Evolutionary conservation across 2,888 invertebrate species (phyloP).

Genomic region (Nomada goodeniana): DNA sequence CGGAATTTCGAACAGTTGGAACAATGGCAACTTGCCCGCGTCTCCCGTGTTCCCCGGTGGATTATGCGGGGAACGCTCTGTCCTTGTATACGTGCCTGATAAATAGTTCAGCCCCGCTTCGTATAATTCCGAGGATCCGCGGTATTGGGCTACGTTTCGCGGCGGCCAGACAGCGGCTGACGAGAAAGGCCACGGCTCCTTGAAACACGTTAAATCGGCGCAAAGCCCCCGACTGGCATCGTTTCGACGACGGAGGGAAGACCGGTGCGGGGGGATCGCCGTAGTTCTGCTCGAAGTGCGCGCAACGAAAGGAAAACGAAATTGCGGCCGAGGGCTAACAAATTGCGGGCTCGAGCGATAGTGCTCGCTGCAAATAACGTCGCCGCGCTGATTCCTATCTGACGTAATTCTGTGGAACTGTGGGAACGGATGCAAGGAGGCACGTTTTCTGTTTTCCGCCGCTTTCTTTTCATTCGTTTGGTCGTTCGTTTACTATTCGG

Average conservation of each 20-base stretch:
- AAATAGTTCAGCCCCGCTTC: conserved; percentile 71
- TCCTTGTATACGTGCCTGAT: conserved; percentile 67
- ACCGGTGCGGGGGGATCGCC: background rate
- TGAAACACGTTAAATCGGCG: conserved; percentile 22
- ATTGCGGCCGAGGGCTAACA: conserved; percentile 56
- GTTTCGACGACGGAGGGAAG: conserved; percentile 31
- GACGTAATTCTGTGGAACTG: conserved; percentile 31
- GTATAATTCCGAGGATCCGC: conserved; percentile 64
- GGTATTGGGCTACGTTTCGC: conserved; percentile 36
- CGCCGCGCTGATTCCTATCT: conserved; percentile 23
- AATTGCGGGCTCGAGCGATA: conserved; percentile 56
- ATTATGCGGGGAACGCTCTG: conserved; percentile 70
- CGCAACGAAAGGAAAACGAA: conserved; percentile 20
- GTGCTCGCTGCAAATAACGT: conserved; percentile 13
- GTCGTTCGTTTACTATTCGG: too few relatives aligned
- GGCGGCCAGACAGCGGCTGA: conserved; percentile 6
- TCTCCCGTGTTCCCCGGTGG: conserved; percentile 45
- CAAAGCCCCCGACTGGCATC: conserved; percentile 29
- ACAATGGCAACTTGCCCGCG: conserved; percentile 72
- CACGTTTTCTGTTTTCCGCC: too few relatives aligned
- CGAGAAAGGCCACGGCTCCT: conserved; percentile 26
- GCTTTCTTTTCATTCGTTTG: too few relatives aligned
- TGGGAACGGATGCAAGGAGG: too few relatives aligned
- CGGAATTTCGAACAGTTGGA: conserved; percentile 63
- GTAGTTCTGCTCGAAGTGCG: conserved; percentile 18